Evolutionary conservation across 2,113 vertebrate genomes (phyloP).

Genomic region (Cochlearius cochlearius): DNA sequence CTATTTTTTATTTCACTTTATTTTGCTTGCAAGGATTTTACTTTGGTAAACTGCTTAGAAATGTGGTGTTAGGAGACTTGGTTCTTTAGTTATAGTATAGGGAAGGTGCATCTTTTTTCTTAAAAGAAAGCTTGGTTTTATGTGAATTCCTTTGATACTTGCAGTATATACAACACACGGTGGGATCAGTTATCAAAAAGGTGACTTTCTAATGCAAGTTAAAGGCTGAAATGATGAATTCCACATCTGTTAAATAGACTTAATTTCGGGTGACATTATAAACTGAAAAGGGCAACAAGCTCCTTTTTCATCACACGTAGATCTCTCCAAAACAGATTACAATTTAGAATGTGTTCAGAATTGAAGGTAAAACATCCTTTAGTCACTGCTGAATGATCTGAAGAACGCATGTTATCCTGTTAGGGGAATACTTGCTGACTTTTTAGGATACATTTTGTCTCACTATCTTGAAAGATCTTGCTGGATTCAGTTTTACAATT

Average conservation of each 20-base stretch:
- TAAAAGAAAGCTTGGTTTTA: not conserved
- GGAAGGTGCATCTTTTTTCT: not conserved
- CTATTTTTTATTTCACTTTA: not conserved
- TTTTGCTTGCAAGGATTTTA: not conserved
- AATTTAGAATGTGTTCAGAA: conserved; percentile 12
- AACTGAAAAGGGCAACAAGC: conserved; percentile 71
- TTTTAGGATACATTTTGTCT: not conserved
- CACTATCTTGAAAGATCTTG: not conserved
- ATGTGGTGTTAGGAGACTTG: not conserved
- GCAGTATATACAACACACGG: conserved; percentile 12
- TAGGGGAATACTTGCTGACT: not conserved
- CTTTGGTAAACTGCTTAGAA: not conserved
- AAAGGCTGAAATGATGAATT: conserved; percentile 63
- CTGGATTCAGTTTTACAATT: not conserved
- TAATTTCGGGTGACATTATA: conserved; percentile 73
- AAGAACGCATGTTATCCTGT: not conserved
- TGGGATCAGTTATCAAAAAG: conserved; percentile 60
- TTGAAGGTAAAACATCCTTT: not conserved
- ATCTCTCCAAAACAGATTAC: conserved; percentile 10
- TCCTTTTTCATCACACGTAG: conserved; percentile 39
- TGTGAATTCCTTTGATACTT: conserved; percentile 25
- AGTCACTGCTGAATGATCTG: not conserved
- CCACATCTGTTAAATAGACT: conserved; percentile 65
- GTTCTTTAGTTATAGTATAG: not conserved
- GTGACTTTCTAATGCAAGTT: conserved; percentile 45